Evolutionary conservation across 2,113 vertebrate genomes (phyloP).

Genomic region (Erythrolamprus reginae): DNA sequence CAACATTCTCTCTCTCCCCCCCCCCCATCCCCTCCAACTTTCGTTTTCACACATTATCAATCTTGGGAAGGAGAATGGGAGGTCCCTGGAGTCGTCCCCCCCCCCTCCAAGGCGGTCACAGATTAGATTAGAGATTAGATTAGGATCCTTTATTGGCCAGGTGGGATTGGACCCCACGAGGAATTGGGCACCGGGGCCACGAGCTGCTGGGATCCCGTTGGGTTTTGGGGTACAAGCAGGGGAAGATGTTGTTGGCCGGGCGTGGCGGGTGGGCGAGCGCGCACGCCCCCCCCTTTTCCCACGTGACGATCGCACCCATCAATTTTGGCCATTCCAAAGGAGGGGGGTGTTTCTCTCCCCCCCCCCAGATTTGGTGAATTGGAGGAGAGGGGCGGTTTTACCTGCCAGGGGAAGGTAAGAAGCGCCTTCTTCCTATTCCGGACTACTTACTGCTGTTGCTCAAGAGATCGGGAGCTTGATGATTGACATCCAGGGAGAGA

Average conservation of each 20-base stretch:
- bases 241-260: no score
- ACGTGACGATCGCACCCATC: conserved; percentile 65
- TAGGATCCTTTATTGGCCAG: no score
- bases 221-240: not conserved
- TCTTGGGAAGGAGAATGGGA: not conserved
- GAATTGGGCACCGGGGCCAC: no score
- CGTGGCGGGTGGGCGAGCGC: not conserved
- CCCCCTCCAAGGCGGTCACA: no score
- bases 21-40: not conserved
- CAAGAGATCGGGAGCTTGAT: not conserved
- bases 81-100: not conserved
- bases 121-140: no score
- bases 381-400: conserved; percentile 56
- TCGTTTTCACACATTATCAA: conserved; percentile 22
- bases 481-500: not conserved
- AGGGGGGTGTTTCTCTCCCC: conserved; percentile 22
- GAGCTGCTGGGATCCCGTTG: conserved; percentile 36
- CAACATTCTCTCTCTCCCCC: not conserved
- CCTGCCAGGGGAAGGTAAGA: conserved; percentile 59
- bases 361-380: not conserved
- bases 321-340: not conserved
- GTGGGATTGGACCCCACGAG: no score
- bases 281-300: conserved; percentile 57
- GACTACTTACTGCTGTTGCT: conserved; percentile 11
- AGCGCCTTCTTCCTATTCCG: not conserved